Conservation (phyloP, 2,113 vertebrate species). For the Saiga tatarica region DNA sequence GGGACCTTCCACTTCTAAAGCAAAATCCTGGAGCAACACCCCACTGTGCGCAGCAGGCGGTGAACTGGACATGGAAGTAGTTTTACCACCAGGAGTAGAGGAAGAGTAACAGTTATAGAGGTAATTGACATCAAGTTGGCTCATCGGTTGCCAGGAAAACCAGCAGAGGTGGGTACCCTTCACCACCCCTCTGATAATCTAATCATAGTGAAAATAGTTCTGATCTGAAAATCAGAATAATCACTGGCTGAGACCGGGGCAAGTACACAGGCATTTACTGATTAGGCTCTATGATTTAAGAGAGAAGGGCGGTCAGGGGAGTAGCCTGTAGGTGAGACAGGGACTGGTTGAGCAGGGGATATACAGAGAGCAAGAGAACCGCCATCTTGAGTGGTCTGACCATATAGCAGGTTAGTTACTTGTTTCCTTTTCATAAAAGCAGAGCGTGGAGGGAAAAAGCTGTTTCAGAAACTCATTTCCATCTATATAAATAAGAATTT, state of each 20-base stretch:
- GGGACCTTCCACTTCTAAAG: neutral
- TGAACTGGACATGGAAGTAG: neutral
- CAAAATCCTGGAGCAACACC: neutral
- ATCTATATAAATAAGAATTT: conserved; percentile 25
- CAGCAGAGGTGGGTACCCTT: neutral
- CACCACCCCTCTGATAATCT: neutral
- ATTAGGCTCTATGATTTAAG: neutral
- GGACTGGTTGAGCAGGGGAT: neutral
- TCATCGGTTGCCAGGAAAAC: neutral
- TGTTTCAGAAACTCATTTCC: conserved; percentile 26
- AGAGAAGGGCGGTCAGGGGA: neutral
- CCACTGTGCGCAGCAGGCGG: fast-evolving
- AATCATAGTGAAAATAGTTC: too few relatives aligned
- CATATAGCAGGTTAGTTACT: neutral
- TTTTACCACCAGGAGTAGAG: neutral
- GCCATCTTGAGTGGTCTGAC: neutral
- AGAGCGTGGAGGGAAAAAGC: neutral
- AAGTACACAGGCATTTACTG: neutral
- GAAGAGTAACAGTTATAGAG: neutral
- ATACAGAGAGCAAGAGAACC: neutral
- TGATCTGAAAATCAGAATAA: neutral
- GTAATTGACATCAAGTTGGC: neutral
- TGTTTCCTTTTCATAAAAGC: neutral
- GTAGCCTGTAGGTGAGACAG: neutral
- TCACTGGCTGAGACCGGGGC: neutral